Evolutionary conservation across 2,888 invertebrate species (phyloP).

Genomic region (Nymphalis polychloros): DNA sequence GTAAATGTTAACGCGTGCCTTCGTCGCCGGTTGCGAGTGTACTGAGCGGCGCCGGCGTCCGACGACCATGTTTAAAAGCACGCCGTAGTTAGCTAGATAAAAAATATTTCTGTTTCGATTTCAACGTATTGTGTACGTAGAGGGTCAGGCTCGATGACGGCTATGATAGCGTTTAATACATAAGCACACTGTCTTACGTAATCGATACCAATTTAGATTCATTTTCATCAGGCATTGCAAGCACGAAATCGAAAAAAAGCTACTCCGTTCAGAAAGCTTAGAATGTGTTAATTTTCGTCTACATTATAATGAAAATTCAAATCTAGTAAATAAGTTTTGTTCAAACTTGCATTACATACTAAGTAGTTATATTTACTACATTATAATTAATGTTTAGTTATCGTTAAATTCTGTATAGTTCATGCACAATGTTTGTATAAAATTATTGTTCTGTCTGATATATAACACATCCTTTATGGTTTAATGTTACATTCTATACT

Average conservation of each 20-base stretch:
- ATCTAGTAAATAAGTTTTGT: no score
- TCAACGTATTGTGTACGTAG: constrained; percentile 58
- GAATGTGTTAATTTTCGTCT: no score
- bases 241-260: background rate
- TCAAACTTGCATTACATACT: no score
- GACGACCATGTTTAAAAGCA: constrained; percentile 73
- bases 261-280: background rate
- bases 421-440: no score
- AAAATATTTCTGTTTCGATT: constrained; percentile 59
- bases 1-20: constrained; percentile 58
- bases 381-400: no score
- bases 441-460: no score
- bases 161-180: constrained; percentile 21
- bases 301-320: no score
- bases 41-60: constrained; percentile 62
- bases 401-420: no score
- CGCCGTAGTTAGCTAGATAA: constrained; percentile 60
- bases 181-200: constrained; percentile 17
- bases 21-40: constrained; percentile 64
- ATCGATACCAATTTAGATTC: constrained; percentile 6
- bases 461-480: no score
- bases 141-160: constrained; percentile 37
- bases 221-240: background rate
- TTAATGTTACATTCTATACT: no score
- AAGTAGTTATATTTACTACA: no score